phyloP scores from a whole-genome alignment of 2,888 invertebrate genomes.

The Temnothorax unifasciatus region DNA sequence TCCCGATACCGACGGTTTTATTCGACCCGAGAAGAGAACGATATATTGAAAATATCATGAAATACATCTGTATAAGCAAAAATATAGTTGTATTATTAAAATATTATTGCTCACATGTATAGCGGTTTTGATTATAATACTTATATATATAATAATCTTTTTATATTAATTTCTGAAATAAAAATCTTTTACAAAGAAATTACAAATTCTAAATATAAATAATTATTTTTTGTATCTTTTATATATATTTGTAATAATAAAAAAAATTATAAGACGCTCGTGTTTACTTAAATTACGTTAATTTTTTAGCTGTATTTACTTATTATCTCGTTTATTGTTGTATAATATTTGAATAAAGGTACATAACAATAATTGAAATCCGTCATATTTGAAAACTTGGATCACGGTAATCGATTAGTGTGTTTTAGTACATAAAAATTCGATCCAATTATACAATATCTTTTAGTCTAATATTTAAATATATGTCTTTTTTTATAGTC shows the following conservation, averaged over 20 bases:
- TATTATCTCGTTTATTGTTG: not conserved
- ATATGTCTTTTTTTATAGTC: conserved; percentile 82
- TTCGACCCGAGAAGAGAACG: conserved; percentile 23
- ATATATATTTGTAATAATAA: conserved; percentile 28
- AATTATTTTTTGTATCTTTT: conserved; percentile 1
- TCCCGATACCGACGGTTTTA: conserved; percentile 15
- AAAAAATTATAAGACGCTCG: conserved; percentile 46
- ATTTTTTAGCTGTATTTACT: conserved; percentile 4
- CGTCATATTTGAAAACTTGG: not conserved
- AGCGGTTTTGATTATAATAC: not conserved
- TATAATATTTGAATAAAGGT: not conserved
- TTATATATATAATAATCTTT: not conserved
- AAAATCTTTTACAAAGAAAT: not conserved
- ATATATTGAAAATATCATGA: conserved; percentile 37
- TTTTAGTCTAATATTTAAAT: conserved; percentile 42
- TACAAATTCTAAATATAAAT: not conserved
- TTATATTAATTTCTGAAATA: not conserved
- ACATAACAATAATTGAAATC: not conserved
- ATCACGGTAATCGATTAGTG: not conserved
- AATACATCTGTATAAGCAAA: not conserved
- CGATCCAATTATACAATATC: not conserved
- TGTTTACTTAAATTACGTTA: conserved; percentile 32
- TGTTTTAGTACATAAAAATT: not conserved
- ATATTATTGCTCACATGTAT: not conserved
- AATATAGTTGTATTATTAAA: conserved; percentile 22